Percentiles rank a stretch among this genome's conserved stretches.
These are phyloP conservation scores for Hirtodrosophila confusa DNA, from an alignment of 2,888 invertebrate species.

Conservation along the genomic window DNA sequence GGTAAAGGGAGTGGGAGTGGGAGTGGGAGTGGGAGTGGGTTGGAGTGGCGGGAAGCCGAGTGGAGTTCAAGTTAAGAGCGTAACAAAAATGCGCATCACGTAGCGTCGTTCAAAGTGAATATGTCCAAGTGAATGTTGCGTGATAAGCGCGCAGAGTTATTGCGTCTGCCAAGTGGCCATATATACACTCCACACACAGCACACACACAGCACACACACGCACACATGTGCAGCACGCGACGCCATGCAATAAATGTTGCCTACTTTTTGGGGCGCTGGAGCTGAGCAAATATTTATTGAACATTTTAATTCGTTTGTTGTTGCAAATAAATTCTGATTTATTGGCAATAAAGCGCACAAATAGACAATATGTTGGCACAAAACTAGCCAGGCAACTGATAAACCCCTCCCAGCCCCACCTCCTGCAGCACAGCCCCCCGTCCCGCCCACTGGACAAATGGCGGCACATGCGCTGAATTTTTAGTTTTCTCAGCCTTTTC, in stretches of 20 bases:
- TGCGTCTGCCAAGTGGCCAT: conserved; percentile 61
- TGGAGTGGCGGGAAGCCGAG: not conserved
- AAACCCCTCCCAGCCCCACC: conserved; percentile 7
- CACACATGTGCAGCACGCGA: conserved; percentile 15
- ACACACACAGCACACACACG: conserved; percentile 10
- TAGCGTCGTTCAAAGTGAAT: conserved; percentile 83
- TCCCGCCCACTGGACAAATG: conserved; percentile 43
- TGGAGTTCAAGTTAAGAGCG: conserved; percentile 63
- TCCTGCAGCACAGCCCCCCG: not conserved
- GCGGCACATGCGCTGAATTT: conserved; percentile 69
- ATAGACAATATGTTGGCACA: conserved; percentile 72
- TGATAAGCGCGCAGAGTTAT: conserved; percentile 68
- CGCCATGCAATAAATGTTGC: conserved; percentile 62
- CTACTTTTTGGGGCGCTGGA: conserved; percentile 41
- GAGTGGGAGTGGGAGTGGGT: conserved; percentile 1
- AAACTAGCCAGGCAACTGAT: conserved; percentile 53
- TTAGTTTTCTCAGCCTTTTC: conserved; percentile 36
- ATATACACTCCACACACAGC: conserved; percentile 14
- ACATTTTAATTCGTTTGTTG: conserved; percentile 84
- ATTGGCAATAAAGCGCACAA: conserved; percentile 83
- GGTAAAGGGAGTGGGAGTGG: conserved; percentile 1
- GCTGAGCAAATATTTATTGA: conserved; percentile 84
- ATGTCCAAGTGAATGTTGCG: conserved; percentile 71
- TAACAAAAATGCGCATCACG: conserved; percentile 84
- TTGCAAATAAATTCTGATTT: conserved; percentile 85